Evolutionary conservation across 1,140 invertebrate species (phyloP).

Genomic region (Epicauta chinensis): DNA sequence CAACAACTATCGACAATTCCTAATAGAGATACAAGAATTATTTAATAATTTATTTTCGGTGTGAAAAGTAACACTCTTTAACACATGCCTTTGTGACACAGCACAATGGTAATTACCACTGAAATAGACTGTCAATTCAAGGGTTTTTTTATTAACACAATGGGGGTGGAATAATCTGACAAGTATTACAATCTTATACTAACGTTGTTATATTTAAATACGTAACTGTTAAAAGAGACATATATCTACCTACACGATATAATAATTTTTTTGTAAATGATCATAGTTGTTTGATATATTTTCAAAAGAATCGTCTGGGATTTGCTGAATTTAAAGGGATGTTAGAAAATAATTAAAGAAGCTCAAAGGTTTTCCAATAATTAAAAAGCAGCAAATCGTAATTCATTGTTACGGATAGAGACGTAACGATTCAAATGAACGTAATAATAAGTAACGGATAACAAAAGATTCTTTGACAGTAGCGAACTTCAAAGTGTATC

Average conservation of each 20-base stretch:
- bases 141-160: slow-evolving; percentile 32
- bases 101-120: slow-evolving; percentile 36
- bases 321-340: not conserved
- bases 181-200: slow-evolving; percentile 10
- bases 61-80: not conserved
- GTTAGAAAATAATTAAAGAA: slow-evolving; percentile 21
- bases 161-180: slow-evolving; percentile 27
- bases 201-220: slow-evolving; percentile 8
- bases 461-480: slow-evolving; percentile 42
- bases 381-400: slow-evolving; percentile 41
- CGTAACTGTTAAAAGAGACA: not conserved
- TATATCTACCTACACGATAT: not conserved
- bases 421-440: slow-evolving; percentile 40
- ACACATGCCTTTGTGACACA: slow-evolving; percentile 10
- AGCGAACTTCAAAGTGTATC: slow-evolving; percentile 40
- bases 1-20: too few species aligned
- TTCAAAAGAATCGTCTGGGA: slow-evolving; percentile 6
- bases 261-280: too few species aligned
- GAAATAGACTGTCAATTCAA: slow-evolving; percentile 40
- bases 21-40: too few species aligned
- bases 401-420: slow-evolving; percentile 39
- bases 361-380: slow-evolving; percentile 39
- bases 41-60: not conserved
- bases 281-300: slow-evolving; percentile 1
- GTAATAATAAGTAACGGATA: slow-evolving; percentile 43